These are phyloP conservation scores for Hecatera dysodea DNA, from an alignment of 2,888 invertebrate species.

Conservation along the genomic window DNA sequence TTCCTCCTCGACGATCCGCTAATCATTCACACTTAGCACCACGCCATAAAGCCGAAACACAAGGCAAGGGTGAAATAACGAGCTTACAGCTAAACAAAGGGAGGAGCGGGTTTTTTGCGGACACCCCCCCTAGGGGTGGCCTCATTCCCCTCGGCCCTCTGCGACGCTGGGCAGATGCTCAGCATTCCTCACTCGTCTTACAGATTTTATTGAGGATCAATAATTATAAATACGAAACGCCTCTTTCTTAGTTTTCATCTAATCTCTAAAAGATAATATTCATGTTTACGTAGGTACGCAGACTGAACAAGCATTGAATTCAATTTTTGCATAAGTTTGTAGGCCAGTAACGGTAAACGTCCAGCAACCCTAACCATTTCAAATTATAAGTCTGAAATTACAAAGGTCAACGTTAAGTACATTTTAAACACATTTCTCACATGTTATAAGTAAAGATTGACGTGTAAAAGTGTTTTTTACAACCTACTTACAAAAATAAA, in stretches of 20 bases:
- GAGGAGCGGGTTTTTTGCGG: slow-evolving; percentile 68
- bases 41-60: slow-evolving; percentile 72
- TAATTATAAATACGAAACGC: slow-evolving; percentile 36
- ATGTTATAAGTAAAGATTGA: too few relatives aligned
- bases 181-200: slow-evolving; percentile 51
- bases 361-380: too few relatives aligned
- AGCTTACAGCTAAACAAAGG: slow-evolving; percentile 81
- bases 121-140: slow-evolving; percentile 42
- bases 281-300: too few relatives aligned
- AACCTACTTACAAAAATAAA: too few relatives aligned
- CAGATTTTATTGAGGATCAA: slow-evolving; percentile 60
- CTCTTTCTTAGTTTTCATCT: not conserved
- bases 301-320: too few relatives aligned
- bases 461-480: too few relatives aligned
- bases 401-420: not conserved
- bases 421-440: not conserved
- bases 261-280: not conserved
- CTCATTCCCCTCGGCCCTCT: slow-evolving; percentile 23
- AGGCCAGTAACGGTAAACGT: too few relatives aligned
- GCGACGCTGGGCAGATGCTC: slow-evolving; percentile 62
- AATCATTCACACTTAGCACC: slow-evolving; percentile 53
- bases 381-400: not conserved
- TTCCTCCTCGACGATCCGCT: slow-evolving; percentile 18
- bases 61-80: slow-evolving; percentile 84
- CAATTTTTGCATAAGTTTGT: too few relatives aligned